Evolutionary conservation across 2,888 invertebrate species (phyloP), one percentile per base, ranked within the genome.

Genomic region (Lepidocyrtinus sp.): DNA sequence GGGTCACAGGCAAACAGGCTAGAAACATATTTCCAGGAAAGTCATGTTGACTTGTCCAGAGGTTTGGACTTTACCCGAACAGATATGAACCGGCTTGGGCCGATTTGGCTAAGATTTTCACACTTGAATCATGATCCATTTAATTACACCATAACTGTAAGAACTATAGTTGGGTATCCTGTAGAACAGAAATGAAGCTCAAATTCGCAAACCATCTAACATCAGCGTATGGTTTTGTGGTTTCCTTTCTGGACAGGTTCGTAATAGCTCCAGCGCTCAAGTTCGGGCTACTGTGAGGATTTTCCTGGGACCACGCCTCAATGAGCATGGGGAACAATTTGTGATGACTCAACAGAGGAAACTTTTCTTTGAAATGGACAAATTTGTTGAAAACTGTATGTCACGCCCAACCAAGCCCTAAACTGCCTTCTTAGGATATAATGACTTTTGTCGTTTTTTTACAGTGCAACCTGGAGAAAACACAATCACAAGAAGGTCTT

Each of bases 1-100:
- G 91, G 90, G 1, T 25, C 69, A 5, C 87, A 89, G n/a, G 91
- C 85, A 82, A 74, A 74, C 75, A 64, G n/a, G 88, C 89, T 1
- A 82, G 95, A 61, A 80, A 95, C 95, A 0, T 93, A 92, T 89
- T 96, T 95, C 95, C 93, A 93, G 90, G 92, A 93, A 89, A 93
- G 93, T 76, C 93, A 93, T 69, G 91, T 95, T 84, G 93, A 96
- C 87, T 88, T 96, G 59, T 92, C 93, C 0, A 91, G 95, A 0
- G 96, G 96, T 0, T 90, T 96, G 88, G 95, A 96, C 89, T 96
- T 96, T 55, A 63, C 63, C 17, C 55, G 86, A 36, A 81, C 73
- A 0, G 67, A 74, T 50, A 59, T 73, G 9, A 80, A 79, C 12
- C 65, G 69, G 1, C 27, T 82, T n/a, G 86, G 86, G 0, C 82